Conservation (phyloP, 2,888 invertebrate genomes). For the Schizaphis graminum region DNA sequence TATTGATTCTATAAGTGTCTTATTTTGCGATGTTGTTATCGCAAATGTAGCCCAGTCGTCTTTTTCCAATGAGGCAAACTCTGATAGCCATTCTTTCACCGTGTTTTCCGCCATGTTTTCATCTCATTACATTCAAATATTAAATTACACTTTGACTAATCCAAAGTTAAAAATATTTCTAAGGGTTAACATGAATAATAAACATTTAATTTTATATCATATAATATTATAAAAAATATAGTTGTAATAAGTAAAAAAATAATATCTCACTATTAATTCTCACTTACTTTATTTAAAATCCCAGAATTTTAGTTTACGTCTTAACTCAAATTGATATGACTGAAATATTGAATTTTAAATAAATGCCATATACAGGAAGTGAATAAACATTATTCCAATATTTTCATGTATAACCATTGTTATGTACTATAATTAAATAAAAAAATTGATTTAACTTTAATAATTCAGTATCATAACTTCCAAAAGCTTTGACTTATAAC, state of each 20-base stretch:
- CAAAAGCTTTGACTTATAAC: neutral
- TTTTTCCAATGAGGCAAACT: conserved; percentile 81
- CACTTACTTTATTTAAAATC: neutral
- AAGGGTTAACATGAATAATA: neutral
- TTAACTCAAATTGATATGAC: neutral
- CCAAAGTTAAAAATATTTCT: neutral
- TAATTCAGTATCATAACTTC: neutral
- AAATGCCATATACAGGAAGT: neutral
- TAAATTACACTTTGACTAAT: neutral
- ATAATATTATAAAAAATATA: neutral
- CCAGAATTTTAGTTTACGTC: neutral
- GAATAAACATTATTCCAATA: neutral
- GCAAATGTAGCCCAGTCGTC: conserved; percentile 85
- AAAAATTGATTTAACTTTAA: neutral
- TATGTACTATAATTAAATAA: neutral
- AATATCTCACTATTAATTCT: neutral
- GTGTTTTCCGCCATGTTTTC: conserved; percentile 70
- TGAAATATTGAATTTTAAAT: neutral
- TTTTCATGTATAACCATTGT: neutral
- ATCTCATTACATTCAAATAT: conserved; percentile 47
- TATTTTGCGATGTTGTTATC: conserved; percentile 83
- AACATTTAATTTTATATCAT: neutral
- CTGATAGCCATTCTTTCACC: conserved; percentile 85
- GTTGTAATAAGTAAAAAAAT: neutral
- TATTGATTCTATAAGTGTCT: conserved; percentile 85